Conservation (phyloP, 2,888 invertebrate genomes). For the Chaitophorus viminalis region DNA sequence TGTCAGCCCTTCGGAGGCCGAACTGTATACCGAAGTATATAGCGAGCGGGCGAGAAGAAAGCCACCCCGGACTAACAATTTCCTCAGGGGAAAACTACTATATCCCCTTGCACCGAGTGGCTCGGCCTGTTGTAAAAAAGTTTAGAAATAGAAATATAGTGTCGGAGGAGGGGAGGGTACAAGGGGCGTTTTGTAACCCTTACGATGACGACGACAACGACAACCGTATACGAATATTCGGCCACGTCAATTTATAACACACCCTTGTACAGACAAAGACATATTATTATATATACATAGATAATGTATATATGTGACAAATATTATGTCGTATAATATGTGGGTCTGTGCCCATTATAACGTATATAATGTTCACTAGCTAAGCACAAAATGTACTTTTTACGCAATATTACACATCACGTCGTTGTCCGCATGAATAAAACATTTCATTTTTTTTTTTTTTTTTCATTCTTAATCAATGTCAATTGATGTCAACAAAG, state of each 20-base stretch:
- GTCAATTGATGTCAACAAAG: background rate
- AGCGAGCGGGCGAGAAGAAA: constrained; percentile 2
- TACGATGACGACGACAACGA: background rate
- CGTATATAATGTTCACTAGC: background rate
- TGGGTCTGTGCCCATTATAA: background rate
- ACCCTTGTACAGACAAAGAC: background rate
- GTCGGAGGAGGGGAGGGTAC: background rate
- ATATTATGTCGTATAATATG: background rate
- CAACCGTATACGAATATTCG: constrained; percentile 22
- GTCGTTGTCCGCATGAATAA: background rate
- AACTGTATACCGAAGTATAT: background rate
- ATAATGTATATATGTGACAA: background rate
- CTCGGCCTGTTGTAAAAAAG: background rate
- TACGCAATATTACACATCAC: constrained; percentile 5
- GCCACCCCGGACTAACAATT: constrained; percentile 38
- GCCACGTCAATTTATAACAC: constrained; percentile 31
- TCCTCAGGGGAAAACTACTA: constrained; percentile 29
- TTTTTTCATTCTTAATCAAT: background rate
- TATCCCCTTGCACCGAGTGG: background rate
- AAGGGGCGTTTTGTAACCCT: constrained; percentile 40
- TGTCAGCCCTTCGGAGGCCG: constrained; percentile 30
- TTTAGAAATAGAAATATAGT: constrained; percentile 17
- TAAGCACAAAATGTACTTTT: background rate
- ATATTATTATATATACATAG: background rate
- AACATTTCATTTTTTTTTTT: background rate